Base-by-base conservation (phyloP, 2,888 invertebrate genomes). In the Romanomermis culicivorax region DNA sequence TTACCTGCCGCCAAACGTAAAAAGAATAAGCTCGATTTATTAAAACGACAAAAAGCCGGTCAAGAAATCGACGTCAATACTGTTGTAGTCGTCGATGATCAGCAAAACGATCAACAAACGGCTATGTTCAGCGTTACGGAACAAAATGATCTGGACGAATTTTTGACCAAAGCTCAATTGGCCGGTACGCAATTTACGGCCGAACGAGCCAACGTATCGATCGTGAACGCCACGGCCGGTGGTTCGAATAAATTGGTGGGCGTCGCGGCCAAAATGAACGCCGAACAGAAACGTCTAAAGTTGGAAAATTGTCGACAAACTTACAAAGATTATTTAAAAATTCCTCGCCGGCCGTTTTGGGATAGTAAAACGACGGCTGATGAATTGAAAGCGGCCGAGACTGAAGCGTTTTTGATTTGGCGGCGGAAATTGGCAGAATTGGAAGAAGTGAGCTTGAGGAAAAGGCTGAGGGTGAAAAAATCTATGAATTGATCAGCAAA, bases 301-400 rank as follows among this genome's bases (percentile, higher is more conserved):
- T 36, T 36, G 36, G 17, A 36, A 17, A 17, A 36, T n/a, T n/a
- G n/a, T n/a, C n/a, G n/a, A n/a, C 17, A 45, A 23, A 23, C 47
- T n/a, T 76, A 79, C 61, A 77, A 76, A 61, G 72, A 76, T n/a
- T 68, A 78, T 1, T 69, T 86, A 2, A 79, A 79, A 64, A 82
- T 93, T 60, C 91, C 91, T 0, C 77, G 91, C 61, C 79, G 83
- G 78, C 95, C 95, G 0, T 71, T 74, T 49, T 91, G 89, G 87
- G 77, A 76, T 53, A 72, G 74, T 24, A 77, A 77, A 1, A 85
- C 82, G 48, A 78, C 82, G 25, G 76, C 83, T 0, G 82, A 85
- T 58, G 83, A 88, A 64, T 77, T 97, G 56, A 78, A 84, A 55
- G 73, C 72, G 14, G 77, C 77, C 52, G 97, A 99, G 69, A 79